Conservation (phyloP, 2,113 vertebrate genomes). For the Upupa epops region DNA sequence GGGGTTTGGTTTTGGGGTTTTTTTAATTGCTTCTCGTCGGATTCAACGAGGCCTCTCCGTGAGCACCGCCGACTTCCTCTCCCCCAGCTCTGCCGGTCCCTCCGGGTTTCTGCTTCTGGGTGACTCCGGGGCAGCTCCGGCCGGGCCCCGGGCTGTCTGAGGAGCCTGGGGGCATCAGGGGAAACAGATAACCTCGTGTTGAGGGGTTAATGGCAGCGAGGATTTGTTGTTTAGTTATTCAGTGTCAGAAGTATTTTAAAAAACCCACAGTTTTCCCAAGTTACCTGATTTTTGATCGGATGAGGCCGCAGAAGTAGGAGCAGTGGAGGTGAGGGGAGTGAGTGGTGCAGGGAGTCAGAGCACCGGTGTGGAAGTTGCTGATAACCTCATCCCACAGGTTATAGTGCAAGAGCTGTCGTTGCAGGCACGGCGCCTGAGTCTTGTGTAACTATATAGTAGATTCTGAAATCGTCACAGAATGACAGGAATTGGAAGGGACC, state of each 20-base stretch:
- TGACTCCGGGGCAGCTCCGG: rapidly evolving
- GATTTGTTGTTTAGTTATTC: not conserved
- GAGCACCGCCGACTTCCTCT: rapidly evolving
- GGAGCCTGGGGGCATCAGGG: not conserved
- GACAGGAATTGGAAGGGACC: too few species aligned
- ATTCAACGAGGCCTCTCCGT: rapidly evolving
- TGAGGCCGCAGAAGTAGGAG: not conserved
- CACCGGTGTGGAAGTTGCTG: not conserved
- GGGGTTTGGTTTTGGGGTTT: too few species aligned
- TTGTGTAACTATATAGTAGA: not conserved
- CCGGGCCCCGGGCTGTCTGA: rapidly evolving
- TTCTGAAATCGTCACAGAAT: not conserved
- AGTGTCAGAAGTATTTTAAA: not conserved
- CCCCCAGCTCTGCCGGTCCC: not conserved
- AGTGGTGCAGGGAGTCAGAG: rapidly evolving
- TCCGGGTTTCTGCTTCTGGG: not conserved
- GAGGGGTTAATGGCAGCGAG: not conserved
- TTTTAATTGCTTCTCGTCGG: not conserved
- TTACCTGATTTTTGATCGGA: not conserved
- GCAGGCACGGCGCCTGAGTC: not conserved
- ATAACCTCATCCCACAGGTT: not conserved
- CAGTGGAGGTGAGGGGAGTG: not conserved
- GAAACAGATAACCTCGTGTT: not conserved
- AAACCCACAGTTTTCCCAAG: not conserved
- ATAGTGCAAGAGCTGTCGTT: not conserved